phyloP scores from a whole-genome alignment of 2,113 vertebrate species.

The Peromyscus maniculatus region DNA sequence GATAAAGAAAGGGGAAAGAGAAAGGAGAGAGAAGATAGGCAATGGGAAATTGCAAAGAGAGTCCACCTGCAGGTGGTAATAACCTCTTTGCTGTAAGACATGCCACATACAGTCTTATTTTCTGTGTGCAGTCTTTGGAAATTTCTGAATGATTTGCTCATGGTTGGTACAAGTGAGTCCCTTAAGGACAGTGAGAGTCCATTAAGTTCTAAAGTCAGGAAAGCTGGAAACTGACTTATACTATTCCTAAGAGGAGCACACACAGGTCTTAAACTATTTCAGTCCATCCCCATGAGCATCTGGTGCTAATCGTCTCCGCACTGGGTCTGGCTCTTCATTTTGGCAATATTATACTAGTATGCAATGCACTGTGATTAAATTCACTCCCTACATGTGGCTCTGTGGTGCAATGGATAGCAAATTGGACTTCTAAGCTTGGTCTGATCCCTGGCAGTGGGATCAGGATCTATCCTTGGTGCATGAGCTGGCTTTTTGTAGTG shows the following conservation, averaged over 20 bases:
- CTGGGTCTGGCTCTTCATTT: not conserved
- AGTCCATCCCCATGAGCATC: not conserved
- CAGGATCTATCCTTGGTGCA: no score
- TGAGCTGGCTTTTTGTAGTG: no score
- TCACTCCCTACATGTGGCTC: not conserved
- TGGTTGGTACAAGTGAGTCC: not conserved
- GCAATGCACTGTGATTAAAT: not conserved
- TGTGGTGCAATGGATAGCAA: no score
- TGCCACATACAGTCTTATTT: not conserved
- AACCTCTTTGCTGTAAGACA: not conserved
- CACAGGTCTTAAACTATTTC: not conserved
- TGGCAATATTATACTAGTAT: not conserved
- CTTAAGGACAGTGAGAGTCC: not conserved
- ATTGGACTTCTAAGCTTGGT: no score
- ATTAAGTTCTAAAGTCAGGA: not conserved
- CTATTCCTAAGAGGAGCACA: not conserved
- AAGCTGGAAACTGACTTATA: not conserved
- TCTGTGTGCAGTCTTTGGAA: not conserved
- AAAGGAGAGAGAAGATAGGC: not conserved
- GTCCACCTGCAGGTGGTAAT: not conserved
- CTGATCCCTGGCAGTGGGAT: no score
- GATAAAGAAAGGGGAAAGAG: no score
- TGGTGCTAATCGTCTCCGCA: not conserved
- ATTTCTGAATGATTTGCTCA: not conserved
- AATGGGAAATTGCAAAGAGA: not conserved